These are phyloP conservation scores for Gymnorhina tibicen DNA, from an alignment of 2,113 vertebrate genomes.

Conservation along the genomic window DNA sequence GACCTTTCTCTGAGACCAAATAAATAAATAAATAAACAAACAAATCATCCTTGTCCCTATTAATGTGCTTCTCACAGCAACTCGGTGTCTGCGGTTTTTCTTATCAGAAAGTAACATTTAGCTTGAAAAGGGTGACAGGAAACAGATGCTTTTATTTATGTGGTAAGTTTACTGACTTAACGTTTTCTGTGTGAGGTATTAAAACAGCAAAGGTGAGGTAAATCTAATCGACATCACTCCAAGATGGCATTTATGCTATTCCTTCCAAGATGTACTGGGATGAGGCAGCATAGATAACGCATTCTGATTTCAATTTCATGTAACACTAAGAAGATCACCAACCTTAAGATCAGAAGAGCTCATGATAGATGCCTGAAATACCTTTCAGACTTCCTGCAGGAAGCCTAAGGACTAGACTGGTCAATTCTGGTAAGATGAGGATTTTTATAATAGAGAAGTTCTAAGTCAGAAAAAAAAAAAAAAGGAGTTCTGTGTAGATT, in stretches of 20 bases:
- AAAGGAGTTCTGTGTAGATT: neutral
- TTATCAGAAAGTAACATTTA: neutral
- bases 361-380: neutral
- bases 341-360: neutral
- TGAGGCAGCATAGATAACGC: neutral
- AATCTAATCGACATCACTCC: neutral
- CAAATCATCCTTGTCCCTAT: neutral
- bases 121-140: neutral
- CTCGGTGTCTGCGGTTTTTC: neutral
- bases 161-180: neutral
- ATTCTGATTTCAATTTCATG: neutral
- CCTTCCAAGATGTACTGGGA: neutral
- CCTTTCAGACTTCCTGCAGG: neutral
- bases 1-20: neutral
- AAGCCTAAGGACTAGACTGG: neutral
- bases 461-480: accelerated
- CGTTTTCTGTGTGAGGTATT: neutral
- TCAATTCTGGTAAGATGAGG: neutral
- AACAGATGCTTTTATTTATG: neutral
- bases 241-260: neutral
- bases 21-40: neutral
- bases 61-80: neutral
- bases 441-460: neutral
- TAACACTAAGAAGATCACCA: neutral
- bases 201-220: neutral